Evolutionary conservation across 2,888 invertebrate species (phyloP).

Genomic region (Linhomoeus sp.): DNA sequence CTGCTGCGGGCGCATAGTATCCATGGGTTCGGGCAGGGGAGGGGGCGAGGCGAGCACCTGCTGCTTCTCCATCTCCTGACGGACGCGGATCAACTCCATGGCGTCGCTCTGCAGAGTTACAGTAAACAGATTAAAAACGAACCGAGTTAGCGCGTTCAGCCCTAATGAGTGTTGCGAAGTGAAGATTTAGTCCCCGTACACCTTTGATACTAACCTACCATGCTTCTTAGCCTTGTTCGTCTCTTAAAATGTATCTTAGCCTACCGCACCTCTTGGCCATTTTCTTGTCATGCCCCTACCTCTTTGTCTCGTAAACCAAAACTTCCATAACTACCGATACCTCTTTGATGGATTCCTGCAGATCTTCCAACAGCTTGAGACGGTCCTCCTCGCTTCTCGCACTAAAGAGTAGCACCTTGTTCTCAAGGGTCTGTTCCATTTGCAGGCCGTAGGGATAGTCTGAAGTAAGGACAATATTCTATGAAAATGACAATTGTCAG

Average conservation of each 20-base stretch:
- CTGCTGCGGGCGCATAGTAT: not conserved
- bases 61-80: slow-evolving; percentile 69
- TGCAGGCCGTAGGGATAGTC: slow-evolving; percentile 45
- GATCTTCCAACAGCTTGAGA: slow-evolving; percentile 88
- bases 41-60: slow-evolving; percentile 22
- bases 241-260: too few relatives aligned
- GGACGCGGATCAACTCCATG: slow-evolving; percentile 82
- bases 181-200: slow-evolving; percentile 49
- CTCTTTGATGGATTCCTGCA: slow-evolving; percentile 82
- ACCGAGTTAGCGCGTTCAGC: not conserved
- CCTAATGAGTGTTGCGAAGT: not conserved
- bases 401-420: slow-evolving; percentile 54
- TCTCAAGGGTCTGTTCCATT: slow-evolving; percentile 6
- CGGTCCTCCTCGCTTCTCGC: slow-evolving; percentile 92
- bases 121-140: not conserved
- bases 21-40: not conserved
- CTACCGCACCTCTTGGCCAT: too few relatives aligned
- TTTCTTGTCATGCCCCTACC: too few relatives aligned
- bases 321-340: too few relatives aligned
- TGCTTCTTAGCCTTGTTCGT: too few relatives aligned
- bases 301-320: too few relatives aligned
- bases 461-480: too few relatives aligned
- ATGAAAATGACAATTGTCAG: too few relatives aligned
- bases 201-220: slow-evolving; percentile 77
- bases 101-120: slow-evolving; percentile 62